Base-by-base conservation (phyloP, 2,797 vertebrate species). In the Taenioides sp. region DNA sequence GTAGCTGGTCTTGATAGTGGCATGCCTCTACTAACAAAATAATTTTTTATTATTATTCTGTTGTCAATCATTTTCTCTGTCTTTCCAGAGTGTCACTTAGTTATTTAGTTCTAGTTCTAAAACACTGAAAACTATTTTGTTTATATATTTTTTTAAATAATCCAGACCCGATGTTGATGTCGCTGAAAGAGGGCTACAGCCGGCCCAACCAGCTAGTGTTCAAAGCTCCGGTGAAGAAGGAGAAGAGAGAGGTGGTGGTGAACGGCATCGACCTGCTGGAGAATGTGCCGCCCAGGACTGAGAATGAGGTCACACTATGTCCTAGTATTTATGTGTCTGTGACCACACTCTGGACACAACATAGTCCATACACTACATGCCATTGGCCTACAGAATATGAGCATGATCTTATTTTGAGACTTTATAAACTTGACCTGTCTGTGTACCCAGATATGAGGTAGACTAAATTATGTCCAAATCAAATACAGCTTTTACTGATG, bases 201-300 rank as follows among this genome's bases (percentile, higher is more conserved):
- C 94, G 91, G 67, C 95, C 95, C 23, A 94, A 94, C 73, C 95
- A 96, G 85, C 78, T 96, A 0, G 95, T 96, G 79, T 99, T 99
- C 81, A 99, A 98, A 84, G 96, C 95, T 0, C 97, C 97, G 0
- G 94, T 93, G 71, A 95, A 93, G 85, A 95, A 93, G 85, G 96
- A 98, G 71, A 99, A 95, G 81, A 96, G 94, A 0, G 43, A 47
- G 43, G 89, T 96, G 1, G 95, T 98, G 0, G 98, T 99, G n/a
- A 99, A 98, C 0, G 97, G 97, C 28, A 97, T 99, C 4, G 97
- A 99, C 89, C 94, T 99, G 73, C 92, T 99, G 87, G 97, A 98
- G 89, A 99, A 99, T 0, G 95, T 98, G 47, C 98, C 97, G 0
- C 98, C 98, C 62, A 93, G 97, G 82, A 99, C 98, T 0, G 98